A percentile compares a stretch with the other conserved stretches of the same genome.
Conservation (phyloP, 2,113 vertebrate species). For the Monarcha castaneiventris region DNA sequence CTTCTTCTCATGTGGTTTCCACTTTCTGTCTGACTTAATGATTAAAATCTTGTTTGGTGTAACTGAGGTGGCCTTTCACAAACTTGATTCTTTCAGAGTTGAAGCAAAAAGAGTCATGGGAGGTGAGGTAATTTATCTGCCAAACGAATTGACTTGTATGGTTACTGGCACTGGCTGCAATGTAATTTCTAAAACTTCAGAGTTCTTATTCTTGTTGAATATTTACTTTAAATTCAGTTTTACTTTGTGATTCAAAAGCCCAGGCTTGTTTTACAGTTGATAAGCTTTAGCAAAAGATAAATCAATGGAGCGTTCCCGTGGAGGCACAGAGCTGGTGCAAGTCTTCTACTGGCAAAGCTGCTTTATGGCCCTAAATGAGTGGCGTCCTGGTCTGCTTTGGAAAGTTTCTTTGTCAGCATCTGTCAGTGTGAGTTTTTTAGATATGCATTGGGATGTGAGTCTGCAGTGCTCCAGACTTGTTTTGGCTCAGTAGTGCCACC, state of each 20-base stretch:
- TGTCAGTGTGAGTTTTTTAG: neutral
- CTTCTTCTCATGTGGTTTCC: neutral
- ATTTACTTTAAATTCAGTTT: neutral
- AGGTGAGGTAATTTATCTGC: neutral
- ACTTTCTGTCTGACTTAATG: neutral
- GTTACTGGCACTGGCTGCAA: neutral
- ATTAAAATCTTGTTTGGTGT: neutral
- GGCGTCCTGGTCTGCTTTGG: neutral
- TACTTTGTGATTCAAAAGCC: neutral
- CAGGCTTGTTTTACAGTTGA: neutral
- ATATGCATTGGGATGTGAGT: neutral
- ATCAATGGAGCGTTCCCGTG: constrained; percentile 15
- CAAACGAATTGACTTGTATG: neutral
- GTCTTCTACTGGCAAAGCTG: neutral
- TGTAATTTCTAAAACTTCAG: neutral
- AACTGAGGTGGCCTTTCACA: neutral
- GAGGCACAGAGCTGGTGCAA: neutral
- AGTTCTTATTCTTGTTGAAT: neutral
- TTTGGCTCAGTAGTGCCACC: neutral
- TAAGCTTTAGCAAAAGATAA: neutral
- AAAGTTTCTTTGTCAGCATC: constrained; percentile 10
- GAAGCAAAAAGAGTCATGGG: neutral
- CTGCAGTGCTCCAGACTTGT: neutral
- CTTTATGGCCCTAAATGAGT: neutral
- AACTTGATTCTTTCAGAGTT: neutral